Base-by-base conservation (phyloP, 2,888 invertebrate genomes). In the Cryptocheilus praepositus region DNA sequence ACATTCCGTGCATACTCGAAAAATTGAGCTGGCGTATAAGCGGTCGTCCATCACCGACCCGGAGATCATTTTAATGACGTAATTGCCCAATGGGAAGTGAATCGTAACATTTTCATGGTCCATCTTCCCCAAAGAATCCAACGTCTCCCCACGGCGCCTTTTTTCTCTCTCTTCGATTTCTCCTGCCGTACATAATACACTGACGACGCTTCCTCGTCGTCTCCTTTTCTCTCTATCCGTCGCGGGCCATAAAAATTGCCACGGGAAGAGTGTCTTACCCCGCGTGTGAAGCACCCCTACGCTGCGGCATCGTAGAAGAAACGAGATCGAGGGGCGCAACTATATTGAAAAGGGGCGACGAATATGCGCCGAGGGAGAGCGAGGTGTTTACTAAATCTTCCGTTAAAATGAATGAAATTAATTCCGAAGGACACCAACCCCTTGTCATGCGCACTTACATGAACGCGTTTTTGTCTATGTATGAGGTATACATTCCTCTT, bases 341-440 rank as follows among this genome's bases (percentile, higher is more conserved):
- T 55, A 64, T 67, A 70, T 71, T 71, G 68, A 76, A 49, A 73
- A 71, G 70, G 72, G 74, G 56, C 54, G 61, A 59, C 70, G 73
- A 64, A 36, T 36, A 36, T 68, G 63, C 65, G 57, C 68, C 49
- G 49, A 16, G 60, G 53, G 60, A 64, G 61, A 49, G 57, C 56
- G 62, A 71, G 69, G 69, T 79, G 76, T 79, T 76, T 79, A 79
- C 79, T 79, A 79, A 79, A 79, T 79, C 79, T 73, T 52, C 62
- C 65, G 70, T 70, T 76, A 79, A 79, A 79, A 74, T 65, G 76
- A 71, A 73, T 70, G 76, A 65, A 76, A 76, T 79, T 79, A 74
- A 79, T 79, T 79, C 67, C 68, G 53, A 28, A 60, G 65, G 61
- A 77, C 54, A 69, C 70, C 71, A 64, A 43, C 43, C 43, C 25